Conservation (phyloP, 2,113 vertebrate species). For the Struthio camelus region DNA sequence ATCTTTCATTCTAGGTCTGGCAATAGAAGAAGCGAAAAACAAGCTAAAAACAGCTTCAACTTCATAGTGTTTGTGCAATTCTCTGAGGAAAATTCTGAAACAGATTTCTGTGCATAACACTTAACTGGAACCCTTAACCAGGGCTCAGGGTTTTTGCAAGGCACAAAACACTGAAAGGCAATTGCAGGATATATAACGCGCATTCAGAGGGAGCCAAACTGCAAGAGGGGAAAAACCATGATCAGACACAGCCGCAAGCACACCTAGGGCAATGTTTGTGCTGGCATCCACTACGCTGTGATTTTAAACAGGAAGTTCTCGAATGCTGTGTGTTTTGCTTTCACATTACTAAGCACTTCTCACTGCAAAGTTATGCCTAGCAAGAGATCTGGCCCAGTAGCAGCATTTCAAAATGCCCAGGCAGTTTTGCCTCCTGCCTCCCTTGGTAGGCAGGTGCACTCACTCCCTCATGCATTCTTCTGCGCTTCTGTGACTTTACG, state of each 20-base stretch:
- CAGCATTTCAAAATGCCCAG: background rate
- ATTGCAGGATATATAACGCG: background rate
- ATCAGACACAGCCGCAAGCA: background rate
- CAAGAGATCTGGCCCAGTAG: background rate
- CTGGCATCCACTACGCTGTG: accelerated
- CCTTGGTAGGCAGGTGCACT: accelerated
- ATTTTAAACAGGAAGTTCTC: accelerated
- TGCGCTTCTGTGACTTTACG: accelerated
- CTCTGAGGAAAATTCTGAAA: background rate
- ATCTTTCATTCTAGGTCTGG: background rate
- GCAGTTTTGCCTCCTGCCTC: background rate
- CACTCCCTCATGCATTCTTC: background rate
- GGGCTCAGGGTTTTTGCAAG: background rate
- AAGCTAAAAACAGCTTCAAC: background rate
- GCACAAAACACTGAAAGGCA: background rate
- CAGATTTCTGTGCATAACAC: background rate
- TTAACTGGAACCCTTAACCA: background rate
- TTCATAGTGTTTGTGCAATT: accelerated
- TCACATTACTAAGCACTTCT: accelerated
- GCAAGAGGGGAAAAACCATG: accelerated
- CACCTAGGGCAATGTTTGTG: accelerated
- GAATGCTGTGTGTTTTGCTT: background rate
- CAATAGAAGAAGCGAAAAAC: background rate
- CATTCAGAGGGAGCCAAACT: background rate
- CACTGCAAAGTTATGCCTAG: accelerated